Evolutionary conservation across 2,888 invertebrate genomes (phyloP), one percentile per base, ranked within the genome.

Genomic region (Anagyrus pseudococci): DNA sequence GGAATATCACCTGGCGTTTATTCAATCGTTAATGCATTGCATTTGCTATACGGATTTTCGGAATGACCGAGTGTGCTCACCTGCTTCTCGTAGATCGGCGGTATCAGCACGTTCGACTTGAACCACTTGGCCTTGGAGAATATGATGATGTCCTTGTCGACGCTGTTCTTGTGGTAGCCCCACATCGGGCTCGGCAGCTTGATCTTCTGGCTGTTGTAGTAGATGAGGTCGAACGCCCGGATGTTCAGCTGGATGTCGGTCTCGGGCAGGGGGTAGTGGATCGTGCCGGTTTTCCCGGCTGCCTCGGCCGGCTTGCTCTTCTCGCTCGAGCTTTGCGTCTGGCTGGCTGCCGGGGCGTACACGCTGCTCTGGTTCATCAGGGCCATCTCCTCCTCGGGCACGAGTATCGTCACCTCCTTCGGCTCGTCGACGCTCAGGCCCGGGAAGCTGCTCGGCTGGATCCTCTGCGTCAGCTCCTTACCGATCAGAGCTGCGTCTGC

Each of bases 81-180:
- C 62, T 62, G 66, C 44, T 59, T 58, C 23, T 66, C 58, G 19
- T 62, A 66, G 15, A 59, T 53, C 10, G 66, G 66, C 15, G 62
- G 59, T 44, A 62, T 66, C 4, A 56, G 23, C 7, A 62, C 62
- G 37, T 66, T 46, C 0, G 65, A 62, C 20, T 62, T 62, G 26
- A 66, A 62, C 62, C 62, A 66, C 23, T 33, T 59, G 3, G 62
- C 57, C 25, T 62, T 66, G 2, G 62, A 66, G 25, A 66, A 66
- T 17, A 66, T 62, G 10, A 66, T 62, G 10, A 66, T 59, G 10
- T 62, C 40, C 13, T 62, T 62, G 15, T 66, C 62, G 1, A 52
- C 20, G 4, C 37, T 49, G 13, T 66, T 66, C 43, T 66, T 66
- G 7, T 66, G 66, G 29, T 59, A 66, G 8, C 66, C 62, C 62